A percentile compares a stretch with the other conserved stretches of the same genome.
Conservation (phyloP, 2,888 invertebrate genomes). For the Dryocosmus kuriphilus region DNA sequence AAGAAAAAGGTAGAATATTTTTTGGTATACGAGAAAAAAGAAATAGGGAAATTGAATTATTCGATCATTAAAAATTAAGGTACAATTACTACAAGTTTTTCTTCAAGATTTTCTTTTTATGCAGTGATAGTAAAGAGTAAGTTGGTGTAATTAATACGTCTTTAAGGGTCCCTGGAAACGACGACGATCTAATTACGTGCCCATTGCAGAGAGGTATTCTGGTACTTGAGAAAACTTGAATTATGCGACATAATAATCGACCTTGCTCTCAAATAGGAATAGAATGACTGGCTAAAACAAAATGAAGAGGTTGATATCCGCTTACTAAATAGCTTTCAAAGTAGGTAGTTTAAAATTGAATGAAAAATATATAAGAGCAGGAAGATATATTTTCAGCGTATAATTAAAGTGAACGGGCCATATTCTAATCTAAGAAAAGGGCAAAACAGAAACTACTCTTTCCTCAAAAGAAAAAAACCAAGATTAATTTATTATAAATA, state of each 20-base stretch:
- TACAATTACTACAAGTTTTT: background rate
- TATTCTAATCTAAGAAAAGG: background rate
- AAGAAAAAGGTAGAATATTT: too few species aligned
- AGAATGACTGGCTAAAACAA: conserved; percentile 27
- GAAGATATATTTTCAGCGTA: background rate
- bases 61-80: background rate
- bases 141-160: conserved; percentile 18
- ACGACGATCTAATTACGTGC: conserved; percentile 12
- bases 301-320: conserved; percentile 37
- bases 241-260: conserved; percentile 36
- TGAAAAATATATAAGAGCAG: conserved; percentile 1
- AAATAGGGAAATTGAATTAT: too few species aligned
- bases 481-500: too few species aligned
- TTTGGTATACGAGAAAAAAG: too few species aligned
- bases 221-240: conserved; percentile 5
- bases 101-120: background rate
- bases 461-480: too few species aligned
- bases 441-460: too few species aligned
- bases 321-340: conserved; percentile 18
- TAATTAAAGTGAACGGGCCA: background rate
- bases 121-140: background rate
- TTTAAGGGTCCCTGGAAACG: conserved; percentile 6
- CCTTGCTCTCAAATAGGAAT: conserved; percentile 17
- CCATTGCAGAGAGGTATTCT: background rate
- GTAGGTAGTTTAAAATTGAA: conserved; percentile 35